Evolutionary conservation across 2,113 vertebrate species (phyloP).

Genomic region (Morone chrysops): DNA sequence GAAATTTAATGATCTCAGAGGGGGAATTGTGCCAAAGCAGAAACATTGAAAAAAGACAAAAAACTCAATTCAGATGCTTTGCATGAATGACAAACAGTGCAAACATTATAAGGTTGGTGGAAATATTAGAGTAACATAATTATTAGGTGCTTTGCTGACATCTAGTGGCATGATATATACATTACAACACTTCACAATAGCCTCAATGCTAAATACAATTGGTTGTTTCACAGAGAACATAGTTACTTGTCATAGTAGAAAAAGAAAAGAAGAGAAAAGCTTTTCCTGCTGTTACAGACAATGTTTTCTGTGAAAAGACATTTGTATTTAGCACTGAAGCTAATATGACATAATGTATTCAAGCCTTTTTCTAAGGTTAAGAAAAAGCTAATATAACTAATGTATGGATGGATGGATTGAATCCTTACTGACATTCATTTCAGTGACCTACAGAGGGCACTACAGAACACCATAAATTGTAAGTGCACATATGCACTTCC

Average conservation of each 20-base stretch:
- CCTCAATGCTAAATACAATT: not conserved
- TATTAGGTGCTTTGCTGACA: conserved; percentile 27
- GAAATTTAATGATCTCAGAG: conserved; percentile 20
- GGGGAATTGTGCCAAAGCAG: not conserved
- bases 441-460: not conserved
- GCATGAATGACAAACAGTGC: not conserved
- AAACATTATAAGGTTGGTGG: not conserved
- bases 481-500: not conserved
- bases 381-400: not conserved
- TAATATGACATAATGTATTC: not conserved
- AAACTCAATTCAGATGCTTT: not conserved
- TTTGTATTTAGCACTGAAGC: no score
- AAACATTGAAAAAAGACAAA: not conserved
- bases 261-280: no score
- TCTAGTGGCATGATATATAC: conserved; percentile 23
- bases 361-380: not conserved
- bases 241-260: not conserved
- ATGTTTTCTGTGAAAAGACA: not conserved
- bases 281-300: not conserved
- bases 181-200: not conserved
- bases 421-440: not conserved
- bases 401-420: not conserved
- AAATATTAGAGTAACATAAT: not conserved
- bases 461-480: not conserved
- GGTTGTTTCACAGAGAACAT: not conserved